phyloP scores from a whole-genome alignment of 1,140 invertebrate species.

The Ceratina calcarata region DNA sequence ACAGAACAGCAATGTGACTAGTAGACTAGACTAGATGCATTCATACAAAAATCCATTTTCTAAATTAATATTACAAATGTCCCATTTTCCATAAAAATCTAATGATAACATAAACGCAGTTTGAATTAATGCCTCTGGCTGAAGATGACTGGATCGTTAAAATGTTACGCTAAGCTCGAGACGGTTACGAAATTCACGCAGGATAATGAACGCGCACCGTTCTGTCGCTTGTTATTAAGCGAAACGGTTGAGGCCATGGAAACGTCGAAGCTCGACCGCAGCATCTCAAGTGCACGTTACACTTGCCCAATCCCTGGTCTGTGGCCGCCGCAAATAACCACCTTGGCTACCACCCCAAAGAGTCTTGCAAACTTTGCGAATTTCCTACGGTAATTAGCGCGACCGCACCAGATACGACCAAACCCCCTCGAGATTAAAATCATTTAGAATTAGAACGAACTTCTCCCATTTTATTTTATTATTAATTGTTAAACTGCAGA shows the following conservation, averaged over 20 bases:
- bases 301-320: slow-evolving; percentile 56
- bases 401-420: not conserved
- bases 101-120: too few relatives aligned
- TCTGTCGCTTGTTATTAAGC: slow-evolving; percentile 10
- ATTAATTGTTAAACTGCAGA: too few relatives aligned
- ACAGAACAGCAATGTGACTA: too few relatives aligned
- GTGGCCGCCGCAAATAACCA: slow-evolving; percentile 44
- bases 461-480: too few relatives aligned
- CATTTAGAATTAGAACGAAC: not conserved
- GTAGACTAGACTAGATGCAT: too few relatives aligned
- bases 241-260: slow-evolving; percentile 20
- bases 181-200: slow-evolving; percentile 56
- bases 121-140: too few relatives aligned
- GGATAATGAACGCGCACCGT: slow-evolving; percentile 57
- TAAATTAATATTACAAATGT: too few relatives aligned
- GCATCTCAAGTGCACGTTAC: slow-evolving; percentile 66
- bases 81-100: too few relatives aligned
- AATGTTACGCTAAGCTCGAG: too few relatives aligned
- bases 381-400: slow-evolving; percentile 54
- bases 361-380: slow-evolving; percentile 47
- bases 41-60: too few relatives aligned
- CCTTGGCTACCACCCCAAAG: slow-evolving; percentile 25
- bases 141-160: too few relatives aligned
- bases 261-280: slow-evolving; percentile 55
- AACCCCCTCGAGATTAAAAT: not conserved